These are phyloP conservation scores for Heteromurus nitidus DNA, from an alignment of 2,888 invertebrate species.

Conservation along the genomic window DNA sequence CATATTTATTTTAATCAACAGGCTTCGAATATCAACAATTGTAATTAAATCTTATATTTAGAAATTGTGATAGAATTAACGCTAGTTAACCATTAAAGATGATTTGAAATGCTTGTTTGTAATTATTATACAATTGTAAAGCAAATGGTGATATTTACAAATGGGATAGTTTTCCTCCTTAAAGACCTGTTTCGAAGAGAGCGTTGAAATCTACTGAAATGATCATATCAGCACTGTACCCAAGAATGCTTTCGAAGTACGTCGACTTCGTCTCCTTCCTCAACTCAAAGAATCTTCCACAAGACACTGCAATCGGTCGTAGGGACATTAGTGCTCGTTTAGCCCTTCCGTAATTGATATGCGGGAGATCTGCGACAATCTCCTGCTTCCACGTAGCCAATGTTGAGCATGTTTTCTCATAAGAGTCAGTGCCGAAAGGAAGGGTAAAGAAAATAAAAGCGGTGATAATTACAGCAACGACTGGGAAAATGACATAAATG, in stretches of 20 bases:
- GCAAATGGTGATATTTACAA: too few species aligned
- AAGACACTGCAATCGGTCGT: background rate
- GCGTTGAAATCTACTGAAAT: constrained; percentile 11
- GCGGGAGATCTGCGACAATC: background rate
- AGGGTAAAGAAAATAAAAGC: constrained; percentile 14
- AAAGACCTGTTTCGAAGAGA: background rate
- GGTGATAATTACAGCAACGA: background rate
- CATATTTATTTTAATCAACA: too few species aligned
- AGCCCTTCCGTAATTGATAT: background rate
- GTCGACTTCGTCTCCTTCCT: constrained; percentile 10
- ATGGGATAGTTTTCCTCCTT: too few species aligned
- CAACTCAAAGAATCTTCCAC: constrained; percentile 13
- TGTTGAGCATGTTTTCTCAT: constrained; percentile 21
- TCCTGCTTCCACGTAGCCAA: background rate
- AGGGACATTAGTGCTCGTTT: background rate
- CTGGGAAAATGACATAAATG: background rate
- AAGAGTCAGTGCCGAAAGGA: constrained; percentile 27
- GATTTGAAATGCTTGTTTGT: too few species aligned
- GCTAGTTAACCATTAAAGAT: too few species aligned
- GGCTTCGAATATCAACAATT: too few species aligned
- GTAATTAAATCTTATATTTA: too few species aligned
- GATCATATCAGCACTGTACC: background rate
- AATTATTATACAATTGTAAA: too few species aligned
- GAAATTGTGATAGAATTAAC: too few species aligned
- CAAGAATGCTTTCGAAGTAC: background rate